phyloP scores from a whole-genome alignment of 1,140 invertebrate genomes.

The Orussus abietinus region DNA sequence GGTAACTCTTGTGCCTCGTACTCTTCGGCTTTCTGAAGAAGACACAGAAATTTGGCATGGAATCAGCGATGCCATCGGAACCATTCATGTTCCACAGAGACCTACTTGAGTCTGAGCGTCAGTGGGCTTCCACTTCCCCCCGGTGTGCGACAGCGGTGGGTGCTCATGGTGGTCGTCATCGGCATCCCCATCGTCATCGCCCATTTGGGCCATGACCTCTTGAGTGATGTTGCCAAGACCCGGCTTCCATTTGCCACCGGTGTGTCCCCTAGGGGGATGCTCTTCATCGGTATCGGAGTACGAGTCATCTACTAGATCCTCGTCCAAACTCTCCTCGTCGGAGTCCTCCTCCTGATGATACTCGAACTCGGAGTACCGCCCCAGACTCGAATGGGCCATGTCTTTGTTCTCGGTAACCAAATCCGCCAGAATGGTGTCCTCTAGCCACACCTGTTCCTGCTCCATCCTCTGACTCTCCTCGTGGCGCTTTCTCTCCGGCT shows the following conservation, averaged over 20 bases:
- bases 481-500: constrained; percentile 27
- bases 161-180: constrained; percentile 48
- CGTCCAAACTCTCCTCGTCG: constrained; percentile 49
- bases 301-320: constrained; percentile 41
- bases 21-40: constrained; percentile 36
- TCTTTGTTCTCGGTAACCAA: constrained; percentile 36
- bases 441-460: constrained; percentile 37
- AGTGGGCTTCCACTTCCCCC: constrained; percentile 68
- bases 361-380: constrained; percentile 37
- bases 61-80: too few relatives aligned
- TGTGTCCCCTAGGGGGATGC: constrained; percentile 50
- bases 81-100: too few relatives aligned
- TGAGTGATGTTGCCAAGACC: constrained; percentile 37
- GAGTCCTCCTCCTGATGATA: constrained; percentile 56
- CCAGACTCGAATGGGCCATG: constrained; percentile 14
- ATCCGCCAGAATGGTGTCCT: constrained; percentile 42
- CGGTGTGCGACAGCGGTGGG: constrained; percentile 62
- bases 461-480: constrained; percentile 31
- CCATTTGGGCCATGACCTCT: constrained; percentile 28
- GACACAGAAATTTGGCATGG: too few relatives aligned
- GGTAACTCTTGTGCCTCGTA: constrained; percentile 38
- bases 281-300: constrained; percentile 44
- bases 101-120: too few relatives aligned
- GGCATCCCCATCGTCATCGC: constrained; percentile 33
- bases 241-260: constrained; percentile 67